phyloP scores from a whole-genome alignment of 2,888 invertebrate genomes.

The Allophyes oxyacanthae region DNA sequence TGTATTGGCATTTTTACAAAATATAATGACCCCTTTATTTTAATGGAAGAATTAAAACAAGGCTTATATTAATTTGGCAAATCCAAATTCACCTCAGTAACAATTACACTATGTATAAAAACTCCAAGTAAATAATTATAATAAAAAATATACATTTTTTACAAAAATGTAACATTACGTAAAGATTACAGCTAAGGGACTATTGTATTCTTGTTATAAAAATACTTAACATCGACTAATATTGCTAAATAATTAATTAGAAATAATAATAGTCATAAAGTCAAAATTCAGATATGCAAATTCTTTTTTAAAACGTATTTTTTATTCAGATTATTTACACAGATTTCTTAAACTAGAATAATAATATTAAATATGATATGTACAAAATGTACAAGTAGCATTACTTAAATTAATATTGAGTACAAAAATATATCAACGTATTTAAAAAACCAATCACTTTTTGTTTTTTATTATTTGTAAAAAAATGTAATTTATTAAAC shows the following conservation, averaged over 20 bases:
- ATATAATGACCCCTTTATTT: conserved; percentile 84
- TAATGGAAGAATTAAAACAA: conserved; percentile 86
- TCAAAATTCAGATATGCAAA: conserved; percentile 81
- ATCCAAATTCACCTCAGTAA: conserved; percentile 84
- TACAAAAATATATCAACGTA: conserved; percentile 55
- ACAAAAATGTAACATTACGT: conserved; percentile 83
- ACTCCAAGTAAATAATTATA: conserved; percentile 83
- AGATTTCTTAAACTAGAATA: conserved; percentile 59
- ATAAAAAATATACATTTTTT: conserved; percentile 87
- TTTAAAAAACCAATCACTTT: conserved; percentile 45
- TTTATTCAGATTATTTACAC: conserved; percentile 83
- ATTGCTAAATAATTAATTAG: conserved; percentile 76
- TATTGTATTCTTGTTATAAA: conserved; percentile 77
- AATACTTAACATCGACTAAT: conserved; percentile 80
- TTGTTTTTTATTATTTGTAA: conserved; percentile 26
- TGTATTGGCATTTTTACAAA: conserved; percentile 87
- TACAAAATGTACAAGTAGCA: conserved; percentile 80
- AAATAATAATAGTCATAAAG: conserved; percentile 70
- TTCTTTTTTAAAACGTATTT: conserved; percentile 71
- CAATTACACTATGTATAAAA: conserved; percentile 79
- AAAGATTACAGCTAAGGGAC: conserved; percentile 72
- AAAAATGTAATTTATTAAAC: conserved; percentile 51
- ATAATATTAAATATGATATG: conserved; percentile 75
- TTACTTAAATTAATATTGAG: conserved; percentile 58
- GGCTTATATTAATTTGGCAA: conserved; percentile 87